Percentiles rank a stretch among this genome's conserved stretches.
phyloP scores from a whole-genome alignment of 2,113 vertebrate genomes.

The Plecturocebus donacophilus region DNA sequence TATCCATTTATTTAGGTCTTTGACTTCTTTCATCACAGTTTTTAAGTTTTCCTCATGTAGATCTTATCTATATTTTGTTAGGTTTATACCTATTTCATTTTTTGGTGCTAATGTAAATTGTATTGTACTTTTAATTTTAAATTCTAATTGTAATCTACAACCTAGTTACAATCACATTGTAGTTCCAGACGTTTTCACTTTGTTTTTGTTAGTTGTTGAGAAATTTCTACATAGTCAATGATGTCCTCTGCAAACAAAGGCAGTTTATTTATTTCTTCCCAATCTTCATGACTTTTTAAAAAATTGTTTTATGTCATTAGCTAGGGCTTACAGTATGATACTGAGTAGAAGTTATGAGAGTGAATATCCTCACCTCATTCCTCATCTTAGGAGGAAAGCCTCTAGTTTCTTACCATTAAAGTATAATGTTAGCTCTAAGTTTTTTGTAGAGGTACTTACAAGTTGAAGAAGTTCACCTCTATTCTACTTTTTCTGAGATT shows the following conservation, averaged over 20 bases:
- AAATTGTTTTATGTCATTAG: background rate
- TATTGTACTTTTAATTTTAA: background rate
- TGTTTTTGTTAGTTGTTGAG: background rate
- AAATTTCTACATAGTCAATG: background rate
- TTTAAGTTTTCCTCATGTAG: background rate
- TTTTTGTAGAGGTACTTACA: background rate
- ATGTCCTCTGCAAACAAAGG: background rate
- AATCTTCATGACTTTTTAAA: background rate
- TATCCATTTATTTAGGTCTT: background rate
- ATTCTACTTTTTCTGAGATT: background rate
- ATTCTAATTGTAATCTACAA: background rate
- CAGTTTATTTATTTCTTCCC: background rate
- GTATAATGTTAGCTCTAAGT: background rate
- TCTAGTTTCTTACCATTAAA: background rate
- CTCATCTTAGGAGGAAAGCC: background rate
- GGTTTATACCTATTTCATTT: background rate
- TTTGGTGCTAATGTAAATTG: background rate
- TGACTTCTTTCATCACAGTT: background rate
- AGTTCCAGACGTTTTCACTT: background rate
- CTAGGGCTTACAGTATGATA: background rate
- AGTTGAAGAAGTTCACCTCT: background rate
- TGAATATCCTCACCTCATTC: background rate
- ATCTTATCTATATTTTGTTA: background rate
- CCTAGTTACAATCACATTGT: background rate
- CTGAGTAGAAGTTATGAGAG: background rate